Evolutionary conservation across 2,888 invertebrate species (phyloP), one percentile per base, ranked within the genome.

Genomic region (Pseudococcus longispinus): DNA sequence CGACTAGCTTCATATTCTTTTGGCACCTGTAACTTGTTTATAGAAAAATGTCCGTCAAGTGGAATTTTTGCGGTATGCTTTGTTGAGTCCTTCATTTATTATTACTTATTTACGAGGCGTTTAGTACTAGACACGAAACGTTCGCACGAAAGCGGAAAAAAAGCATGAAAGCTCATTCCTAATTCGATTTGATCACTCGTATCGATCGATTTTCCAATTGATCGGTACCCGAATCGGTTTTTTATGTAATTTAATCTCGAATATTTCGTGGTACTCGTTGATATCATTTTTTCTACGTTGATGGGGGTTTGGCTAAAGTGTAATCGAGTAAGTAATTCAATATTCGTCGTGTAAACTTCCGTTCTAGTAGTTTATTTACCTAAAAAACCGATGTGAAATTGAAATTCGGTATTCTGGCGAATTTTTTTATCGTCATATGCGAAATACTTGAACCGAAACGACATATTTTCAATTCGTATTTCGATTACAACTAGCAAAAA

Each of bases 1-100:
- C 11, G 3, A 20, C 42, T n/a, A 4, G 20, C 8, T 42, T 32
- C 42, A 20, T 42, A 20, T 42, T 80, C 3, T 29, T 80, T 80
- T 80, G 77, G 77, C 77, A 80, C 77, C 77, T 80, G 77, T 42
- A 42, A 80, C 42, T 32, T 80, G 77, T 80, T 80, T 42, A 80
- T 80, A 80, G 42, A 80, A 77, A 60, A 42, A 42, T 80, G n/a
- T 20, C 42, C 77, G 77, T 80, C 77, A 32, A 80, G 42, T 80
- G 9, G 37, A 42, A 42, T 42, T 42, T 80, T 29, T 80, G 23
- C 42, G 26, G 77, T 80, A 20, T 80, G 42, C 18, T 80, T 32
- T 42, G 77, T 80, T 23, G 42, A 42, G 37, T 42, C 77, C 37
- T 80, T 80, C 77, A 15, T 80, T 80, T 80, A 80, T 80, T 80